Evolutionary conservation across 2,797 vertebrate genomes (phyloP).

Genomic region (Pseudochromis fuscus): DNA sequence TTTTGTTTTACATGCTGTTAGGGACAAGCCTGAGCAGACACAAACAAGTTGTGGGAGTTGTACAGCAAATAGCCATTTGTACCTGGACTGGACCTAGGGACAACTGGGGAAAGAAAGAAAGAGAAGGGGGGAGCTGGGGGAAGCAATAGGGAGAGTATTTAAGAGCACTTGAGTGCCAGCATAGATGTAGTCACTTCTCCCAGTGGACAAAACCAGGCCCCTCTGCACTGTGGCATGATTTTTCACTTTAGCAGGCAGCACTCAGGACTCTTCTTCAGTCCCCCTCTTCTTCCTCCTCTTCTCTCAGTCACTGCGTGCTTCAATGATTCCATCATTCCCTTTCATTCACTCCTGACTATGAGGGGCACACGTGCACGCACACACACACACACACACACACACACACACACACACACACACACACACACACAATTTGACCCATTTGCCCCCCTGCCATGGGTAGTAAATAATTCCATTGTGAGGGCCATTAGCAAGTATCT

Average conservation of each 20-base stretch:
- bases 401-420: conserved; percentile 40
- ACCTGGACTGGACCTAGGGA: conserved; percentile 82
- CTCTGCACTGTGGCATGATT: conserved; percentile 91
- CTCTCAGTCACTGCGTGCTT: conserved; percentile 81
- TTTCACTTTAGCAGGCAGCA: conserved; percentile 88
- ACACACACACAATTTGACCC: conserved; percentile 74
- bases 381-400: conserved; percentile 27
- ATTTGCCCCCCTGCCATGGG: conserved; percentile 74
- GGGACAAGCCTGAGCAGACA: conserved; percentile 82
- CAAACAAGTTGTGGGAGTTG: conserved; percentile 87
- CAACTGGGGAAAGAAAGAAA: conserved; percentile 69
- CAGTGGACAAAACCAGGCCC: conserved; percentile 85
- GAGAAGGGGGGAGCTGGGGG: conserved; percentile 46
- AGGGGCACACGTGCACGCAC: conserved; percentile 38
- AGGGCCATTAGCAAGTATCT: conserved; percentile 77
- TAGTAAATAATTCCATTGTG: conserved; percentile 84
- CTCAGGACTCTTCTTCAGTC: conserved; percentile 65
- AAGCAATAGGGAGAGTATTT: conserved; percentile 80
- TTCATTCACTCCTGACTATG: conserved; percentile 70
- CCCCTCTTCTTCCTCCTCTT: conserved; percentile 53
- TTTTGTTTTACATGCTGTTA: conserved; percentile 92
- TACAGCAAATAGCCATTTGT: conserved; percentile 97
- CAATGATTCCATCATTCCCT: conserved; percentile 84
- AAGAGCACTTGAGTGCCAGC: conserved; percentile 92
- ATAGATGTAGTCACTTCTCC: conserved; percentile 91